A percentile compares a stretch with the other conserved stretches of the same genome.
Evolutionary conservation across 92 coral and sea anemone genomes (phyloP).

Genomic region (Parazoanthus swiftii): DNA sequence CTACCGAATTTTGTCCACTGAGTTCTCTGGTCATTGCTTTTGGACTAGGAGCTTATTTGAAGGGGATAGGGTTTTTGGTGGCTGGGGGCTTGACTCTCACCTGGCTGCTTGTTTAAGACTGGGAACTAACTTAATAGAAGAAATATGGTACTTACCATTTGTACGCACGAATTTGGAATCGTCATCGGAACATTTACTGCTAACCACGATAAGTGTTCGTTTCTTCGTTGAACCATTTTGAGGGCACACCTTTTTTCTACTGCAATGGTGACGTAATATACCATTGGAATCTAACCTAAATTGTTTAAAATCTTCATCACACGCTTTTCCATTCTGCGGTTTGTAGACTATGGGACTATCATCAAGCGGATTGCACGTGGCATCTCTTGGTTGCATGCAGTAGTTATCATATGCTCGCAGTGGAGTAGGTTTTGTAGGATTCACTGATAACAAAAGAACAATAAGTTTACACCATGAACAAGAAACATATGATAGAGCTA

Average conservation of each 20-base stretch:
- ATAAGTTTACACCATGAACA: too few species aligned
- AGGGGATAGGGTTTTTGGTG: too few species aligned
- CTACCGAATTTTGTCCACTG: too few species aligned
- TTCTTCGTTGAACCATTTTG: slow-evolving; percentile 42
- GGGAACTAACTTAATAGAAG: too few species aligned
- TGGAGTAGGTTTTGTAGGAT: slow-evolving; percentile 54
- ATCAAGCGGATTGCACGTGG: slow-evolving; percentile 47
- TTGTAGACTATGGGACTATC: slow-evolving; percentile 36
- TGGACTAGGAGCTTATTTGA: too few species aligned
- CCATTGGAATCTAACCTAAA: slow-evolving; percentile 44
- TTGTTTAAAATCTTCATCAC: slow-evolving; percentile 13
- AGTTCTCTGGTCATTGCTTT: too few species aligned
- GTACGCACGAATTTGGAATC: too few species aligned
- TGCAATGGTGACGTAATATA: slow-evolving; percentile 48
- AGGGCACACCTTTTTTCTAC: slow-evolving; percentile 49
- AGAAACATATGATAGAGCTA: too few species aligned
- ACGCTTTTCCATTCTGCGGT: slow-evolving; percentile 32
- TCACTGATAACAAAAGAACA: background rate
- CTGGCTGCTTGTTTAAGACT: too few species aligned
- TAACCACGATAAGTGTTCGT: slow-evolving; percentile 42
- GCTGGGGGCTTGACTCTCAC: too few species aligned
- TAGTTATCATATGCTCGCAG: slow-evolving; percentile 47
- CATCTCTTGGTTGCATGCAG: slow-evolving; percentile 47
- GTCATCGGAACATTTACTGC: slow-evolving; percentile 38
- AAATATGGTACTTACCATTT: too few species aligned